Conservation (phyloP, 2,888 invertebrate genomes). For the Leucophenga montana region DNA sequence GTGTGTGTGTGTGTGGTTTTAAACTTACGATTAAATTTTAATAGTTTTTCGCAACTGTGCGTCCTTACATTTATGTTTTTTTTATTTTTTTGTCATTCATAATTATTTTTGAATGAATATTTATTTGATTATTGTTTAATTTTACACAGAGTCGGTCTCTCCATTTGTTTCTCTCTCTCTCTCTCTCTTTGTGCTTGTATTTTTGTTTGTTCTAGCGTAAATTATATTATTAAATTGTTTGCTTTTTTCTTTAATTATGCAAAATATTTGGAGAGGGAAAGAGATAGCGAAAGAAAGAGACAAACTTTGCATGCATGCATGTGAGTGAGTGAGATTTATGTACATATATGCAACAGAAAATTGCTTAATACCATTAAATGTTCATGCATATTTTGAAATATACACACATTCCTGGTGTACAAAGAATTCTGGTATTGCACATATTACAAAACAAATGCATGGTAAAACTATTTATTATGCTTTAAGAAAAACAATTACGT, state of each 20-base stretch:
- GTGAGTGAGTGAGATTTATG: background rate
- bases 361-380: no score
- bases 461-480: no score
- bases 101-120: slow-evolving; percentile 13
- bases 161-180: background rate
- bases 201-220: slow-evolving; percentile 6
- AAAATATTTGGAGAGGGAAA: background rate
- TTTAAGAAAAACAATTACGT: no score
- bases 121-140: slow-evolving; percentile 25
- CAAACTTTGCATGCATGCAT: background rate
- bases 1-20: slow-evolving; percentile 11
- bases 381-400: no score
- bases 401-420: no score
- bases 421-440: no score
- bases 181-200: no score
- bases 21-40: slow-evolving; percentile 23
- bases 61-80: slow-evolving; percentile 7
- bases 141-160: background rate
- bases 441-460: no score
- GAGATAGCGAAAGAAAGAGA: no score
- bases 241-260: background rate
- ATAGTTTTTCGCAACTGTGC: slow-evolving; percentile 37
- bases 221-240: slow-evolving; percentile 15
- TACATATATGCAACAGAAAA: no score
- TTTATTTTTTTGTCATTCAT: slow-evolving; percentile 10